A percentile compares a stretch with the other conserved stretches of the same genome.
phyloP scores from a whole-genome alignment of 2,113 vertebrate species.

The Plectropomus leopardus region DNA sequence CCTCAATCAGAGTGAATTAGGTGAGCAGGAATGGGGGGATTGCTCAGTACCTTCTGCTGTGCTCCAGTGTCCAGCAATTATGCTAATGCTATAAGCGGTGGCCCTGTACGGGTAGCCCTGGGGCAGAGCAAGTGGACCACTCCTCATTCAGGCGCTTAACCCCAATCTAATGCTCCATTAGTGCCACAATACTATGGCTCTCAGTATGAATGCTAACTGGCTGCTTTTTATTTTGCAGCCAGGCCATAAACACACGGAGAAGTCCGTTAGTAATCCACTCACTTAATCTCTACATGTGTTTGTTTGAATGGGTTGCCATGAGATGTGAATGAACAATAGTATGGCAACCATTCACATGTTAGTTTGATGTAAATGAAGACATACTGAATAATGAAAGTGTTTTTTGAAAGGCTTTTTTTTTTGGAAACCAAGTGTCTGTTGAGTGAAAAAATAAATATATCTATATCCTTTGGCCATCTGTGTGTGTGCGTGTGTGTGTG shows the following conservation, averaged over 20 bases:
- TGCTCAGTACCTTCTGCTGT: slow-evolving; percentile 66
- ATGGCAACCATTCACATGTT: slow-evolving; percentile 30
- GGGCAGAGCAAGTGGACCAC: slow-evolving; percentile 73
- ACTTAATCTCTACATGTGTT: slow-evolving; percentile 61
- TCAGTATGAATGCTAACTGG: slow-evolving; percentile 70
- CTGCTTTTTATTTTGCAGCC: slow-evolving; percentile 46
- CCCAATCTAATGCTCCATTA: slow-evolving; percentile 85
- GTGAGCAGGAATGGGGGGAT: slow-evolving; percentile 60
- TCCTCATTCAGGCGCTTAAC: slow-evolving; percentile 82
- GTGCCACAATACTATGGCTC: slow-evolving; percentile 72
- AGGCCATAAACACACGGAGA: slow-evolving; percentile 48
- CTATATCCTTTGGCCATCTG: background rate
- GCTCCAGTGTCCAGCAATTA: slow-evolving; percentile 80
- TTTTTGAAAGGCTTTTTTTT: background rate
- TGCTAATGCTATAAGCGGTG: slow-evolving; percentile 74
- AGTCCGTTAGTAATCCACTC: slow-evolving; percentile 70
- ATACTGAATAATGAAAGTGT: background rate
- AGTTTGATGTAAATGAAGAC: slow-evolving; percentile 36
- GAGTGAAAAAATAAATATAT: background rate
- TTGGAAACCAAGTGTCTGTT: background rate
- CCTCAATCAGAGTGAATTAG: slow-evolving; percentile 75
- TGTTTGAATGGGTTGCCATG: slow-evolving; percentile 53
- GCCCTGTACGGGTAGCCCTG: slow-evolving; percentile 66
- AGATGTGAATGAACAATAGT: slow-evolving; percentile 49
- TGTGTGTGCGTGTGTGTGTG: background rate